Percentiles rank a stretch among this genome's conserved stretches.
phyloP scores from a whole-genome alignment of 2,797 vertebrate genomes.

The Myiotriccus ornatus region DNA sequence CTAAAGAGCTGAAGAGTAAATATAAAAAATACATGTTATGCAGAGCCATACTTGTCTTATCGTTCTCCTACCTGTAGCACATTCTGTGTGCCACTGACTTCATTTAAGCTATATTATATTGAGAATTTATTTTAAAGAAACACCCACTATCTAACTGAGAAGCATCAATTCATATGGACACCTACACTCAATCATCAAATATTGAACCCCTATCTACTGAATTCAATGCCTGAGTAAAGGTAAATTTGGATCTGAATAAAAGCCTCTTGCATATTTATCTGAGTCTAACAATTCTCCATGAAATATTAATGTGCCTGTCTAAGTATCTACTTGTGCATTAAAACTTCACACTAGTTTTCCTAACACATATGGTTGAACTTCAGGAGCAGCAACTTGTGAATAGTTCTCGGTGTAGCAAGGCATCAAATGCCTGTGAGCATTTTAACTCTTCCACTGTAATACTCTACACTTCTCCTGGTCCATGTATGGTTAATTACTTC shows the following conservation, averaged over 20 bases:
- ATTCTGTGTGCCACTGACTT: background rate
- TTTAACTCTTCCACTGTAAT: background rate
- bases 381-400: background rate
- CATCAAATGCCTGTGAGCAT: background rate
- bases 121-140: conserved; percentile 24
- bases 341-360: conserved; percentile 14
- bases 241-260: conserved; percentile 27
- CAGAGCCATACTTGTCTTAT: background rate
- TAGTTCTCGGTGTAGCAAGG: background rate
- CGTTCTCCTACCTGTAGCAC: background rate
- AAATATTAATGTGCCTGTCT: conserved; percentile 27
- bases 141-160: background rate
- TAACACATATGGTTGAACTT: background rate
- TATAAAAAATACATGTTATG: background rate
- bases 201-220: background rate
- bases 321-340: background rate
- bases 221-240: background rate
- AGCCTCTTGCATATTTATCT: background rate
- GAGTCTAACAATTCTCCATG: background rate
- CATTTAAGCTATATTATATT: background rate
- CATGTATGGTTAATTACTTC: background rate
- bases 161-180: background rate
- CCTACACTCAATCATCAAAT: background rate
- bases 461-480: background rate
- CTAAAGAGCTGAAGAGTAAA: background rate